A percentile compares a stretch with the other conserved stretches of the same genome.
phyloP scores from a whole-genome alignment of 2,888 invertebrate species.

The Vannuccia rotundouncinata region DNA sequence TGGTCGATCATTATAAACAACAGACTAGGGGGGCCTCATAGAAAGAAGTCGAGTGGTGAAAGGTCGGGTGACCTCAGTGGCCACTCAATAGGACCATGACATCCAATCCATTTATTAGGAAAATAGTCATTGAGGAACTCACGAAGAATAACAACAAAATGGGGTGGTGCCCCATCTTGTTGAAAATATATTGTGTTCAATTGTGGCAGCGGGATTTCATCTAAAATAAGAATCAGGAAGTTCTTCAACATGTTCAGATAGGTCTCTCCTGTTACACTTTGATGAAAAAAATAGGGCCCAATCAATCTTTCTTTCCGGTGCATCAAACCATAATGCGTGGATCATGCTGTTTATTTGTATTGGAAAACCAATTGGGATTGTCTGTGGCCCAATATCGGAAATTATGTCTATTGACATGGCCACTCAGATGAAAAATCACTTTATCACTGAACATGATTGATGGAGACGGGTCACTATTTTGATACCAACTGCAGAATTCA shows the following conservation, averaged over 20 bases:
- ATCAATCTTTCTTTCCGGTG: slow-evolving; percentile 3
- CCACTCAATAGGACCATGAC: not conserved
- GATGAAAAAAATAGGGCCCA: not conserved
- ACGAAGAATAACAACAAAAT: not conserved
- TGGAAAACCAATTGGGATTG: not conserved
- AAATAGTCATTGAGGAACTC: slow-evolving; percentile 7
- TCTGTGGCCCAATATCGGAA: slow-evolving; percentile 7
- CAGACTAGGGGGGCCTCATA: not conserved
- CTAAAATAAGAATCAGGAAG: slow-evolving; percentile 18
- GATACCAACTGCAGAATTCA: slow-evolving; percentile 18
- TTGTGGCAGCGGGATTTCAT: not conserved
- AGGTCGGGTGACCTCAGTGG: not conserved
- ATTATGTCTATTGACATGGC: slow-evolving; percentile 18
- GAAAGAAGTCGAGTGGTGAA: not conserved
- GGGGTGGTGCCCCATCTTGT: slow-evolving; percentile 12
- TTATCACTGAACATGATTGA: slow-evolving; percentile 5
- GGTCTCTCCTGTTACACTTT: too few species aligned
- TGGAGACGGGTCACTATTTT: not conserved
- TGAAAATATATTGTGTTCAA: slow-evolving; percentile 9
- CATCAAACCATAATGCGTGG: slow-evolving; percentile 17
- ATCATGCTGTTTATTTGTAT: slow-evolving; percentile 20
- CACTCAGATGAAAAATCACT: slow-evolving; percentile 6
- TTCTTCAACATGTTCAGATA: slow-evolving; percentile 21
- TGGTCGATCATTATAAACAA: slow-evolving; percentile 10
- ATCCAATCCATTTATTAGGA: slow-evolving; percentile 3